Base-by-base conservation (phyloP, 2,888 invertebrate genomes). In the Nephrotoma flavescens region DNA sequence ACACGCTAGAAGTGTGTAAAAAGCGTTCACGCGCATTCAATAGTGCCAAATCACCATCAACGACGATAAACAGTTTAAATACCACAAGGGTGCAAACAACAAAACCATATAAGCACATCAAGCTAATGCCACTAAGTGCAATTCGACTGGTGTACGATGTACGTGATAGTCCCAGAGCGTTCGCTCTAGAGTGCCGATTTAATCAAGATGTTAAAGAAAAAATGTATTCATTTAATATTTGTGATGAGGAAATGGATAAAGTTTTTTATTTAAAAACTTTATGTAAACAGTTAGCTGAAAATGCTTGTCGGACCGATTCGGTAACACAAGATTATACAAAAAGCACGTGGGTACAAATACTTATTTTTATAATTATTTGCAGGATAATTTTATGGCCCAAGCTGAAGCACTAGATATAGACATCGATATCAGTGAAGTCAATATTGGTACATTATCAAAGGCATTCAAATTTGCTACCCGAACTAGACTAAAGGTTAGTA, bases 81-180 rank as follows among this genome's bases (percentile, higher is more conserved):
- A 42, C 42, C 4, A 44, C 41, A 41, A 12, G 57, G 6, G 15
- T 86, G 5, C 52, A 52, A 15, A 94, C 95, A 83, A 94, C 94
- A 89, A 98, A 98, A 91, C 95, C 96, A 0, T 98, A 96, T 92
- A 96, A 98, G 90, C 98, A 98, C 91, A 94, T 98, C 88, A 96
- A 96, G 89, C 94, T 98, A 90, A 94, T 99, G 93, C 96, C 97
- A 71, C 93, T 98, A 88, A 96, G 96, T 89, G 95, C 96, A 88
- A 97, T 99, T 89, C 97, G 97, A 91, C 94, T 96, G 89, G 97
- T 99, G 88, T 96, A 98, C 87, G 97, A 98, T 91, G 96, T 98
- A 88, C 94, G 95, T 88, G 97, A 97, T 90, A 97, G 97, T 92
- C 96, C 96, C 91, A 95, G 96, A 90, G 97, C 97, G 87, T 98